Percentiles rank a stretch among this genome's conserved stretches.
These are phyloP conservation scores for Teleopsis dalmanni DNA, from an alignment of 1,140 invertebrate species.

Conservation along the genomic window DNA sequence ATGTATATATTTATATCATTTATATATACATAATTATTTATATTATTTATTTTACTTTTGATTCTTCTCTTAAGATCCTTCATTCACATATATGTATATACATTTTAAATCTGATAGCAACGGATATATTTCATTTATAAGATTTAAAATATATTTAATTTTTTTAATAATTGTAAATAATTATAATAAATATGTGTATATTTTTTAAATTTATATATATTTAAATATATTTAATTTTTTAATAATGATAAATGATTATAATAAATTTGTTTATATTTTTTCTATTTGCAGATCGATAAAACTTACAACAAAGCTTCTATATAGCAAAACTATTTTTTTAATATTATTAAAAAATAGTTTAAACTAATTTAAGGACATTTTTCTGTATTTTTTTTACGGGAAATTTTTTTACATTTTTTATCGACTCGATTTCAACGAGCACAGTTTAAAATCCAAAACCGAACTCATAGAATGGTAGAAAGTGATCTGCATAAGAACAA, in stretches of 20 bases:
- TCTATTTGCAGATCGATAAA: constrained; percentile 11
- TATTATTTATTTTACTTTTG: too few species aligned
- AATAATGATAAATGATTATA: neutral
- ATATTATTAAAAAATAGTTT: neutral
- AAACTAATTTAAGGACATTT: constrained; percentile 1
- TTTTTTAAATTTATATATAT: neutral
- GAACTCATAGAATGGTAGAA: constrained; percentile 71
- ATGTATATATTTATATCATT: too few species aligned
- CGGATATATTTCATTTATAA: too few species aligned
- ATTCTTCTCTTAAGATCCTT: too few species aligned
- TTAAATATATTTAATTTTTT: neutral
- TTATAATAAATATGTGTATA: neutral
- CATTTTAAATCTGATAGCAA: too few species aligned
- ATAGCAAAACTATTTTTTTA: constrained; percentile 6
- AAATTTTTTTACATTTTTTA: constrained; percentile 8
- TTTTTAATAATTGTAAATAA: too few species aligned
- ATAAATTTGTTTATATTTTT: constrained; percentile 1
- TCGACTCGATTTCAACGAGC: constrained; percentile 10
- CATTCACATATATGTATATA: neutral
- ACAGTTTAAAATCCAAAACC: constrained; percentile 35
- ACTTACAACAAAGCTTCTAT: neutral
- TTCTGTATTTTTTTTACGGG: constrained; percentile 1
- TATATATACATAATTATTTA: too few species aligned
- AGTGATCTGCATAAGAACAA: constrained; percentile 63
- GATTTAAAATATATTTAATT: too few species aligned